These are phyloP conservation scores for Kryptolebias ocellatus DNA, from an alignment of 2,797 vertebrate species.

Conservation along the genomic window DNA sequence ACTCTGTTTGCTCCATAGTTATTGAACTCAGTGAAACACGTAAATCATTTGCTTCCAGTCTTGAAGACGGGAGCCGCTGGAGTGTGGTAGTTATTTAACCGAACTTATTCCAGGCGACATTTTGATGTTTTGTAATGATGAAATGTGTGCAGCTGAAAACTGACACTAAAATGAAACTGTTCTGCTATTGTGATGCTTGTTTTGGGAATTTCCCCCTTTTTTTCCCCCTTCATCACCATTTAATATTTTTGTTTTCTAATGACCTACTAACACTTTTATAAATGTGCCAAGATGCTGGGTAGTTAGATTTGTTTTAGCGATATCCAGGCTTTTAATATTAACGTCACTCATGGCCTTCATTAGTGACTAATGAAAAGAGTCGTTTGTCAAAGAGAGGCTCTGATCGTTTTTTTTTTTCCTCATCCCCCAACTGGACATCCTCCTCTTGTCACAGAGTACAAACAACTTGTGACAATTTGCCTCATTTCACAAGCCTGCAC, in stretches of 20 bases:
- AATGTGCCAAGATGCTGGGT: conserved; percentile 41
- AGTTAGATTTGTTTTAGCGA: conserved; percentile 14
- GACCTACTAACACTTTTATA: conserved; percentile 32
- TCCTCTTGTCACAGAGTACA: conserved; percentile 69
- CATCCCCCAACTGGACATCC: conserved; percentile 56
- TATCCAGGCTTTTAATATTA: conserved; percentile 15
- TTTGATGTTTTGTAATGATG: neutral
- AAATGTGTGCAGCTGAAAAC: conserved; percentile 12
- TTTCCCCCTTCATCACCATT: conserved; percentile 24
- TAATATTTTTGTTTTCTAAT: conserved; percentile 21
- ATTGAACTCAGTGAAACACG: neutral
- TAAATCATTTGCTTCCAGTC: neutral
- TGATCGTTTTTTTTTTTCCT: conserved; percentile 16
- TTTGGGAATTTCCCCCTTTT: conserved; percentile 38
- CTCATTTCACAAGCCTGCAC: conserved; percentile 64
- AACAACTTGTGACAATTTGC: conserved; percentile 70
- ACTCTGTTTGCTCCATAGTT: neutral
- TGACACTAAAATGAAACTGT: conserved; percentile 23
- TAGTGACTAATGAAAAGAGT: neutral
- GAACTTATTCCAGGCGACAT: neutral
- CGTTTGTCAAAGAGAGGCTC: conserved; percentile 54
- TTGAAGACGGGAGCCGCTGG: no score
- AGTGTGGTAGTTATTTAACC: neutral
- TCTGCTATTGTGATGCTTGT: conserved; percentile 23
- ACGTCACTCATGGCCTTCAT: neutral